phyloP scores from a whole-genome alignment of 2,888 invertebrate species.

The Abrostola tripartita region DNA sequence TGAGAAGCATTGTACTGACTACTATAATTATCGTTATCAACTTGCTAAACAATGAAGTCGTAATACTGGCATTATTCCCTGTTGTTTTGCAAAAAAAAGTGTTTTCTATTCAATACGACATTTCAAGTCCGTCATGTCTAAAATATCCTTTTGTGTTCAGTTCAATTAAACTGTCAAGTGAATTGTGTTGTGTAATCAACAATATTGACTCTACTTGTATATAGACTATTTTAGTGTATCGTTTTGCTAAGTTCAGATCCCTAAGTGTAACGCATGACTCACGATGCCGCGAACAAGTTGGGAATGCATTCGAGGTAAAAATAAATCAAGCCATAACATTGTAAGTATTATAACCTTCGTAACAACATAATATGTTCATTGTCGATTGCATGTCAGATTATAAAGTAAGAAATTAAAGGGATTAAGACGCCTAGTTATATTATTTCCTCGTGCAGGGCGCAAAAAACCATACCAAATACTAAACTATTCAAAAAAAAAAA shows the following conservation, averaged over 20 bases:
- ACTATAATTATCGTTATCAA: too few relatives aligned
- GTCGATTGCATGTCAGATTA: constrained; percentile 15
- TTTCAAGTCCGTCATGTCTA: too few relatives aligned
- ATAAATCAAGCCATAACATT: constrained; percentile 26
- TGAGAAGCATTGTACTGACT: too few relatives aligned
- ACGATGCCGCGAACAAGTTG: constrained; percentile 13
- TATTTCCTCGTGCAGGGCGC: too few relatives aligned
- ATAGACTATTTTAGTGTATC: constrained; percentile 18
- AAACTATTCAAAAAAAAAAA: too few relatives aligned
- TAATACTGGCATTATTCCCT: too few relatives aligned
- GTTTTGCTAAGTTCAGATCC: constrained; percentile 27
- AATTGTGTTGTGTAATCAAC: not conserved
- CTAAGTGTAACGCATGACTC: constrained; percentile 31
- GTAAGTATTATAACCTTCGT: constrained; percentile 26
- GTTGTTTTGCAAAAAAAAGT: too few relatives aligned
- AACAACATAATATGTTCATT: constrained; percentile 4
- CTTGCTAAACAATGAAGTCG: too few relatives aligned
- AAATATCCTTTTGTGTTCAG: not conserved
- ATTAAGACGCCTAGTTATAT: not conserved
- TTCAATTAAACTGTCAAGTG: not conserved
- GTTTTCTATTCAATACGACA: too few relatives aligned
- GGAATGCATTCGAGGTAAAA: constrained; percentile 21
- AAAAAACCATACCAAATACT: too few relatives aligned
- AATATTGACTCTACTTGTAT: constrained; percentile 5
- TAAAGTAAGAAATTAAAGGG: constrained; percentile 4